A percentile compares a stretch with the other conserved stretches of the same genome.
Conservation (phyloP, 1,140 invertebrate genomes). For the Pseudomyrmex concolor region DNA sequence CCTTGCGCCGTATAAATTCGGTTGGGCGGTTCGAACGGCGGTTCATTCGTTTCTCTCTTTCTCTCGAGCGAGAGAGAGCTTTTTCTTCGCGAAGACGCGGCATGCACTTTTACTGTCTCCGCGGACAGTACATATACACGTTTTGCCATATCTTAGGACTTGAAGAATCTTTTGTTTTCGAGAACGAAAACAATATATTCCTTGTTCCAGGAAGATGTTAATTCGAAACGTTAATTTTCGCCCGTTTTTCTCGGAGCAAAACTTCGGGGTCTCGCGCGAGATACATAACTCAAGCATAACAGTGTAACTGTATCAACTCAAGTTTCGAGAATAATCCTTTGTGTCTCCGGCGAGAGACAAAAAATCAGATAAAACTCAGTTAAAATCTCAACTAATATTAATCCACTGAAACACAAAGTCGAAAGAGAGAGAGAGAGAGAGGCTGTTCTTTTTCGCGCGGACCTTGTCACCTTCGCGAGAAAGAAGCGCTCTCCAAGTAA, state of each 20-base stretch:
- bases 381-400: slow-evolving; percentile 13
- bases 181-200: neutral
- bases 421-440: slow-evolving; percentile 4
- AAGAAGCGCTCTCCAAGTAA: slow-evolving; percentile 33
- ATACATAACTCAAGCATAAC: neutral
- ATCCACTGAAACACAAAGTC: neutral
- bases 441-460: neutral
- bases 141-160: neutral
- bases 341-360: neutral
- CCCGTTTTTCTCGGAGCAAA: neutral
- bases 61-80: neutral
- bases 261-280: no score
- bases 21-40: slow-evolving; percentile 1
- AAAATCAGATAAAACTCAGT: neutral
- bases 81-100: neutral
- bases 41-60: neutral
- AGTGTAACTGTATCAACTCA: neutral
- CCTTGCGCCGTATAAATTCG: slow-evolving; percentile 50
- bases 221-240: neutral
- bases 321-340: slow-evolving; percentile 32
- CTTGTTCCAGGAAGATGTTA: neutral
- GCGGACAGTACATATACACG: neutral
- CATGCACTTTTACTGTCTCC: neutral
- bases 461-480: neutral
- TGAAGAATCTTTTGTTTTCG: neutral